Conservation (phyloP, 2,113 vertebrate genomes). For the Notarius quadriscutis region DNA sequence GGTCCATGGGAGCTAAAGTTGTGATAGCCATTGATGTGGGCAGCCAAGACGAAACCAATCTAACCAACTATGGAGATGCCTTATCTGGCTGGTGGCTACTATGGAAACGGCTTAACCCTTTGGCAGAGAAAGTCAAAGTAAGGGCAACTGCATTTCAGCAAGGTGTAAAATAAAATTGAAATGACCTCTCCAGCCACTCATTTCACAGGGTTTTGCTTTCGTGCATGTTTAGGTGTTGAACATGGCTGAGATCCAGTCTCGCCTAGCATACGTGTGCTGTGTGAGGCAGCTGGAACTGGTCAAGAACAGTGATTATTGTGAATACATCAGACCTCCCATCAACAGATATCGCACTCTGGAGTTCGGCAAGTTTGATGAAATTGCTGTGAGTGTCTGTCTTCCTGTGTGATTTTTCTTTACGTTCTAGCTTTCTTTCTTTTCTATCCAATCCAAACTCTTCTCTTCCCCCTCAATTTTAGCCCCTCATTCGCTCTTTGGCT, state of each 20-base stretch:
- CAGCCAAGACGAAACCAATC: slow-evolving; percentile 90
- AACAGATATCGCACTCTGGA: slow-evolving; percentile 90
- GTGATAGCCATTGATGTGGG: slow-evolving; percentile 93
- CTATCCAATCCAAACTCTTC: not conserved
- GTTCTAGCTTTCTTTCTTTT: not conserved
- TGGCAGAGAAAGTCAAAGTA: slow-evolving; percentile 91
- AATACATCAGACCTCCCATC: slow-evolving; percentile 92
- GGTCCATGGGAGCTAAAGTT: slow-evolving; percentile 93
- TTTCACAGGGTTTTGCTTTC: not conserved
- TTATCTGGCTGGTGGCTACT: slow-evolving; percentile 97
- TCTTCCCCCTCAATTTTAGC: not conserved
- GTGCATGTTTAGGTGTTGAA: slow-evolving; percentile 81
- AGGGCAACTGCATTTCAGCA: slow-evolving; percentile 32
- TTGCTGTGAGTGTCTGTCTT: slow-evolving; percentile 82
- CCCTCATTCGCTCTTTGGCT: not conserved
- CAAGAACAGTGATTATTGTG: slow-evolving; percentile 91
- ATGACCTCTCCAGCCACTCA: not conserved
- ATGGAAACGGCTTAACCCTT: slow-evolving; percentile 94
- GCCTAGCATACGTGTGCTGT: slow-evolving; percentile 93
- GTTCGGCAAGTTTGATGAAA: slow-evolving; percentile 92
- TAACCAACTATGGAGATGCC: slow-evolving; percentile 91
- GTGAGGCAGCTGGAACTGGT: slow-evolving; percentile 92
- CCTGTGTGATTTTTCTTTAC: not conserved
- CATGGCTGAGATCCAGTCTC: slow-evolving; percentile 95
- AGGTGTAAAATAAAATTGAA: not conserved